These are phyloP conservation scores for Archilochus colubris DNA, from an alignment of 2,113 vertebrate genomes.

Conservation along the genomic window DNA sequence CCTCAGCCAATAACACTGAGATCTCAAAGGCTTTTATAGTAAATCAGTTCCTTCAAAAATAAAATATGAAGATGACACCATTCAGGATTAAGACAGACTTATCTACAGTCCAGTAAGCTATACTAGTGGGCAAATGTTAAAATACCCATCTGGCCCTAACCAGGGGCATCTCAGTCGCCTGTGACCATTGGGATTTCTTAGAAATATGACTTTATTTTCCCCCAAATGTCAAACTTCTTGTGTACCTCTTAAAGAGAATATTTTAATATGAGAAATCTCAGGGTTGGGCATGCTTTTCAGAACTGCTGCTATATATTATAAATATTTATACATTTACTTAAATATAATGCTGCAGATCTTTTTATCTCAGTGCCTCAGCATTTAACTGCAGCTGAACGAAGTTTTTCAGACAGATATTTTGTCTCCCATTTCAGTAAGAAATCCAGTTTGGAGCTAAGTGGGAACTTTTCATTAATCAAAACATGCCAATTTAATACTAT, in stretches of 20 bases:
- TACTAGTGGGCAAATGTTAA: background rate
- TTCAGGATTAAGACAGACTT: background rate
- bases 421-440: background rate
- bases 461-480: slow-evolving; percentile 22
- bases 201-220: background rate
- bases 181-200: background rate
- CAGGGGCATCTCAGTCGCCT: background rate
- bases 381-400: background rate
- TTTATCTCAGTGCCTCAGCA: background rate
- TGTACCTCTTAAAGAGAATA: background rate
- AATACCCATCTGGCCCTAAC: background rate
- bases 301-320: background rate
- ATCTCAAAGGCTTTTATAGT: background rate
- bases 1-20: background rate
- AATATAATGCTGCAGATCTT: background rate
- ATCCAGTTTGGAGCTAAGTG: background rate
- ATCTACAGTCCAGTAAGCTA: background rate
- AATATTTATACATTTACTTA: background rate
- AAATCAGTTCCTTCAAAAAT: background rate
- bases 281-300: background rate
- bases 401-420: background rate
- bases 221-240: background rate
- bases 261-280: background rate
- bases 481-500: slow-evolving; percentile 6
- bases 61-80: background rate